Base-by-base conservation (phyloP, 2,888 invertebrate genomes). In the Poecilobothrus nobilitatus region DNA sequence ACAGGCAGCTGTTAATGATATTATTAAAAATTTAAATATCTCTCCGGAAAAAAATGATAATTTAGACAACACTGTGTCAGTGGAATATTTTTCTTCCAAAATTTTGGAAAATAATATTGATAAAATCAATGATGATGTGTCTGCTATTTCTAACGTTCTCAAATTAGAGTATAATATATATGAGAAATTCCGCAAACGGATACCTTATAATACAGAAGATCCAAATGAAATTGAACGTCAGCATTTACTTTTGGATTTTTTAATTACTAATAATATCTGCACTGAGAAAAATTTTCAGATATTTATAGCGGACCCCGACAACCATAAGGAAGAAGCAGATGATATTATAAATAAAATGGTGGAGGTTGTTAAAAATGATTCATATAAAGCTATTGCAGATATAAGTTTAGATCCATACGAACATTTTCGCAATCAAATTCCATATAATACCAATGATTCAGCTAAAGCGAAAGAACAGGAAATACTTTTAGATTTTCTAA, bases 301-400 rank as follows among this genome's bases (percentile, higher is more conserved):
- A 22, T 81, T 81, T 66, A 81, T 81, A 63, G 74, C 74, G 2
- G 79, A 81, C 73, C 81, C 81, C 0, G 80, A 81, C 0, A 78
- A 76, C 70, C 74, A 81, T 67, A 79, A 80, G 66, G 77, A 76
- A 6, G 78, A 79, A 66, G 81, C 81, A 2, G 74, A 76, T 21
- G 70, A 67, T n/a, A 78, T 81, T 67, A 74, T 81, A 1, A 78
- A 81, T 70, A 73, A 78, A 9, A 34, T 74, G n/a, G 73, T 80
- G 1, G 75, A 78, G 44, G 75, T 78, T 1, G 41, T 61, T 9
- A 69, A 69, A 3, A 73, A 77, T 2, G 76, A 75, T 68, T 71
- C 75, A 4, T 64, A 66, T 20, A 15, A 6, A 64, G 4, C 18
- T 8, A 15, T 15, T n/a, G 34, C 34, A 18, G 18, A 34, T 7